Evolutionary conservation across 2,888 invertebrate species (phyloP), one percentile per base, ranked within the genome.

Genomic region (Lordiphosa fenestrarum): DNA sequence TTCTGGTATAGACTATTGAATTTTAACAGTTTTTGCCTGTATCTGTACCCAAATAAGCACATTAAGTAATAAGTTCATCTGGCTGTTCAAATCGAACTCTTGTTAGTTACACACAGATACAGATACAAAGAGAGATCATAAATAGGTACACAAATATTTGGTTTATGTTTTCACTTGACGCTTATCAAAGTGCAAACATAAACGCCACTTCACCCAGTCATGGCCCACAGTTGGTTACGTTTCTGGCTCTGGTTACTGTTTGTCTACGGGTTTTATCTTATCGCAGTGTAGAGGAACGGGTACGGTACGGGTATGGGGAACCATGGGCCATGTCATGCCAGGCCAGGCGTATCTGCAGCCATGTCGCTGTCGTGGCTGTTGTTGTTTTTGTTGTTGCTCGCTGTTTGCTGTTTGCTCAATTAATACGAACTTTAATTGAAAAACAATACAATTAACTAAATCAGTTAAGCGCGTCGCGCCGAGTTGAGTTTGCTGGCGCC

Each of bases 381-480:
- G 52, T 37, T 48, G 59, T 36, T 23, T 19, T 37, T 25, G 63
- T 25, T 30, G 7, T 30, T 30, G 30, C 30, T 30, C 30, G 30
- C 41, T 21, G 10, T 19, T 9, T 19, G 37, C 41, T 83, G 80
- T 85, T 85, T 85, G 66, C 76, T 66, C 84, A 85, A 83, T 83
- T 85, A 71, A 83, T 75, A 76, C 65, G 61, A 80, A 73, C 67
- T 83, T 75, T 81, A 85, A 81, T 81, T 81, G 85, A 85, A 85
- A 83, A 83, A 85, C 85, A 85, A 84, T 85, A 84, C 77, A 85
- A 81, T 81, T 85, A 85, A 76, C 77, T 76, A 81, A 81, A 80
- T 85, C 85, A 80, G 83, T 71, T 75, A 83, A 80, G 83, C 75
- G 69, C 81, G 56, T 63, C 64, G 70, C 66, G 59, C 38, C 53